phyloP scores from a whole-genome alignment of 2,113 vertebrate genomes.

The Orthochromis malagaraziensis region DNA sequence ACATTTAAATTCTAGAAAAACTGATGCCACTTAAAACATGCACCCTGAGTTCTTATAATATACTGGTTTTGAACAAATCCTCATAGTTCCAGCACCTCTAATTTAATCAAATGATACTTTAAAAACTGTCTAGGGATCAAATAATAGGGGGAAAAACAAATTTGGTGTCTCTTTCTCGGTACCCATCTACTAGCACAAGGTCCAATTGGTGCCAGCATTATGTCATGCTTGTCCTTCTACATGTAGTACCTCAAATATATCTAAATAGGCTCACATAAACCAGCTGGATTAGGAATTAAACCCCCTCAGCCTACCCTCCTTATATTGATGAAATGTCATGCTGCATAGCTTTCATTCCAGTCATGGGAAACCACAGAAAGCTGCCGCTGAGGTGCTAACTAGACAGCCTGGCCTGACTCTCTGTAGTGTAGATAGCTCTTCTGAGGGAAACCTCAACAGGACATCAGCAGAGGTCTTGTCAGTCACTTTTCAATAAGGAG shows the following conservation, averaged over 20 bases:
- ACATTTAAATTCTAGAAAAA: neutral
- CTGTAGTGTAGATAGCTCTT: constrained; percentile 4
- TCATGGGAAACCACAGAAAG: constrained; percentile 35
- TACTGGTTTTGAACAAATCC: neutral
- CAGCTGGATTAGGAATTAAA: constrained; percentile 64
- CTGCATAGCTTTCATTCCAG: constrained; percentile 67
- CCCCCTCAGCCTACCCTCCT: constrained; percentile 41
- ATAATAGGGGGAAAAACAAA: neutral
- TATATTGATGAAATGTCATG: constrained; percentile 71
- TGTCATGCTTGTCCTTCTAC: constrained; percentile 53
- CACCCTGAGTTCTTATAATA: neutral
- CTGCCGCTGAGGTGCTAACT: constrained; percentile 55
- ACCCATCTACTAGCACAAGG: neutral
- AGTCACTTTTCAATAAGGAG: constrained; percentile 38
- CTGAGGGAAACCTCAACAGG: constrained; percentile 23
- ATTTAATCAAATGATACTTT: neutral
- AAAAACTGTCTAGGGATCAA: neutral
- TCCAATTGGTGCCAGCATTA: constrained; percentile 36
- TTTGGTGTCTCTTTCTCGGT: neutral
- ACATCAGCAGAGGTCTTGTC: constrained; percentile 17
- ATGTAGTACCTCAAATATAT: constrained; percentile 48
- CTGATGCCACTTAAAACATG: neutral
- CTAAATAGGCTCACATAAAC: constrained; percentile 65
- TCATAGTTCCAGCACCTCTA: neutral
- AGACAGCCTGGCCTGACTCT: constrained; percentile 45